These are phyloP conservation scores for Epirrita christyi DNA, from an alignment of 2,888 invertebrate genomes.

Conservation along the genomic window DNA sequence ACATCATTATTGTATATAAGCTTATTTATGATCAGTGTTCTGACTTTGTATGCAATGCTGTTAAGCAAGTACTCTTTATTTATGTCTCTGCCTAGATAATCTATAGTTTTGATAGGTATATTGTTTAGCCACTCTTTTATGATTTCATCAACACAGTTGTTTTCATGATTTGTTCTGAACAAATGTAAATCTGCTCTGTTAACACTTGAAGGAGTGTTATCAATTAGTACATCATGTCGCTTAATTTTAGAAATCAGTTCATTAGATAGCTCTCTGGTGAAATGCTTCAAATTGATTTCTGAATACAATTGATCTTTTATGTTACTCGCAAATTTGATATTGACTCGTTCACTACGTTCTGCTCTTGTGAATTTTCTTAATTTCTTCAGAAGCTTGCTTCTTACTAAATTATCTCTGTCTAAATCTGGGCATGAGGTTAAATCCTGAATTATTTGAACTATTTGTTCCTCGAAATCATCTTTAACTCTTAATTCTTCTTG, in stretches of 20 bases:
- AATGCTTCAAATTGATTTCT: conserved; percentile 27
- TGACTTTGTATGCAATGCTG: conserved; percentile 43
- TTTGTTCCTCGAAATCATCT: conserved; percentile 41
- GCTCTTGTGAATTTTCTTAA: conserved; percentile 14
- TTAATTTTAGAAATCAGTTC: conserved; percentile 33
- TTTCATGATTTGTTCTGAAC: conserved; percentile 11
- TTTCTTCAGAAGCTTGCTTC: conserved; percentile 39
- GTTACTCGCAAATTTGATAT: conserved; percentile 26
- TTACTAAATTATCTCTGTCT: conserved; percentile 34
- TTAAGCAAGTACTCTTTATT: conserved; percentile 42
- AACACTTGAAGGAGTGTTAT: conserved; percentile 18
- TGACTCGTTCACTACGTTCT: conserved; percentile 23
- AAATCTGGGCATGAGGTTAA: conserved; percentile 35
- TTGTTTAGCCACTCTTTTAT: conserved; percentile 52
- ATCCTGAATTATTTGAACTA: conserved; percentile 47
- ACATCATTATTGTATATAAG: conserved; percentile 35
- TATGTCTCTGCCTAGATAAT: conserved; percentile 36
- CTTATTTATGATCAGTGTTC: conserved; percentile 40
- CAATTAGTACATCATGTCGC: conserved; percentile 25
- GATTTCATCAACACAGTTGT: conserved; percentile 39
- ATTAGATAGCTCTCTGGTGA: conserved; percentile 29
- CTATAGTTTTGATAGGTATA: conserved; percentile 44
- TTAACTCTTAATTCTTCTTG: conserved; percentile 49
- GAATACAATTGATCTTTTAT: conserved; percentile 29
- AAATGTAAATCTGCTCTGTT: conserved; percentile 35